Conservation (phyloP, 2,113 vertebrate genomes). For the Micromys minutus region DNA sequence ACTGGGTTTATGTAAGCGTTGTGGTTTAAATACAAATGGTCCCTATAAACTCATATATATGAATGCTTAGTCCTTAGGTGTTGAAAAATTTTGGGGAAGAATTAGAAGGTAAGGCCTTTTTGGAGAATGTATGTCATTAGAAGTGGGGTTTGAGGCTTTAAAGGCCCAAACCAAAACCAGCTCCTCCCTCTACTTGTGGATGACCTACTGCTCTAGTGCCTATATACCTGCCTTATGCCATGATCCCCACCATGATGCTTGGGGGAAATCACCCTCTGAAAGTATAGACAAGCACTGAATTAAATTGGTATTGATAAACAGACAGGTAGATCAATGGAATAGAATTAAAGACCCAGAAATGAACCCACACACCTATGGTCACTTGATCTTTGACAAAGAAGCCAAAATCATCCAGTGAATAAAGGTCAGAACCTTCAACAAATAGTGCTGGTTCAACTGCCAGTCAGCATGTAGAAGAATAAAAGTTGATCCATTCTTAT, state of each 20-base stretch:
- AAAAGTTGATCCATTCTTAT: no score
- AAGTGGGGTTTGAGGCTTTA: background rate
- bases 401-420: no score
- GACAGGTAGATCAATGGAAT: no score
- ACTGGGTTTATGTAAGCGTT: background rate
- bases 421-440: no score
- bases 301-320: background rate
- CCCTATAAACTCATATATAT: background rate
- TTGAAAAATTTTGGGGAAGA: background rate
- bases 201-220: background rate
- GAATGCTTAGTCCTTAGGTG: background rate
- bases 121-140: background rate
- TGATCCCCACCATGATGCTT: background rate
- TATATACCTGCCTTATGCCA: background rate
- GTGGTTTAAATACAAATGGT: background rate
- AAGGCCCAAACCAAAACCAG: background rate
- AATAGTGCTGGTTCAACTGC: no score
- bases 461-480: no score
- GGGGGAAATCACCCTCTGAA: background rate
- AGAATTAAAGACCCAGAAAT: no score
- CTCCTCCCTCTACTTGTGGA: background rate
- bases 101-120: background rate
- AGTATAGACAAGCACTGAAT: background rate
- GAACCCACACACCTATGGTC: no score
- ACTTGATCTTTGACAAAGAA: no score